These are phyloP conservation scores for Hestina assimilis DNA, from an alignment of 1,140 invertebrate species.

Conservation along the genomic window DNA sequence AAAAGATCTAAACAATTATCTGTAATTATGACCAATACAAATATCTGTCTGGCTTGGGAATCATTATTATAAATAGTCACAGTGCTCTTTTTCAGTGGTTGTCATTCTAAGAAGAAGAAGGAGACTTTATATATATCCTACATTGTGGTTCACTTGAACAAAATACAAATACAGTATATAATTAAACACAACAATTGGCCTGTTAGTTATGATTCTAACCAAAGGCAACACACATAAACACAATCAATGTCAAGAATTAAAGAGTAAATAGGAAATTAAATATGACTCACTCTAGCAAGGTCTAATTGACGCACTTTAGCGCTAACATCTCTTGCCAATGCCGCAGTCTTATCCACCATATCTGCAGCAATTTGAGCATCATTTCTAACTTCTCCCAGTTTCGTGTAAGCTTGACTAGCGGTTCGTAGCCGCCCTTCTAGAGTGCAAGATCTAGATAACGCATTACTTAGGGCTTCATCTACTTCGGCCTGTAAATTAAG, in stretches of 20 bases:
- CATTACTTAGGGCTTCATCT: slow-evolving; percentile 56
- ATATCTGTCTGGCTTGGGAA: too few relatives aligned
- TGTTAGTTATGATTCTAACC: too few relatives aligned
- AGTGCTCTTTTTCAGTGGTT: too few relatives aligned
- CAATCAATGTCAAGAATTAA: too few relatives aligned
- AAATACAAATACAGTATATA: slow-evolving; percentile 82
- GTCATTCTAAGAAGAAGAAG: too few relatives aligned
- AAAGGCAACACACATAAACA: too few relatives aligned
- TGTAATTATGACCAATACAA: too few relatives aligned
- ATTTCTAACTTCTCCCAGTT: slow-evolving; percentile 61
- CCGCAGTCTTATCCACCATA: slow-evolving; percentile 92
- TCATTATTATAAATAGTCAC: too few relatives aligned
- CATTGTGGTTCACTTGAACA: slow-evolving; percentile 97
- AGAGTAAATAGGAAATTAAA: not conserved
- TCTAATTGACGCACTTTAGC: slow-evolving; percentile 97
- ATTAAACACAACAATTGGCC: slow-evolving; percentile 1
- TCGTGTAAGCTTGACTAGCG: slow-evolving; percentile 68
- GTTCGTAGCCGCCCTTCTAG: slow-evolving; percentile 64
- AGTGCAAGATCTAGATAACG: slow-evolving; percentile 51
- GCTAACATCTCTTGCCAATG: slow-evolving; percentile 95
- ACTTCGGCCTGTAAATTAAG: slow-evolving; percentile 52
- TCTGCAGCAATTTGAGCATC: slow-evolving; percentile 80
- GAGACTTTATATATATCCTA: too few relatives aligned
- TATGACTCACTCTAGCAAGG: slow-evolving; percentile 88
- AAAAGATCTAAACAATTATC: too few relatives aligned